Percentiles rank a stretch among this genome's conserved stretches.
Evolutionary conservation across 1,140 invertebrate genomes (phyloP).

Genomic region (Neodiprion virginianus): DNA sequence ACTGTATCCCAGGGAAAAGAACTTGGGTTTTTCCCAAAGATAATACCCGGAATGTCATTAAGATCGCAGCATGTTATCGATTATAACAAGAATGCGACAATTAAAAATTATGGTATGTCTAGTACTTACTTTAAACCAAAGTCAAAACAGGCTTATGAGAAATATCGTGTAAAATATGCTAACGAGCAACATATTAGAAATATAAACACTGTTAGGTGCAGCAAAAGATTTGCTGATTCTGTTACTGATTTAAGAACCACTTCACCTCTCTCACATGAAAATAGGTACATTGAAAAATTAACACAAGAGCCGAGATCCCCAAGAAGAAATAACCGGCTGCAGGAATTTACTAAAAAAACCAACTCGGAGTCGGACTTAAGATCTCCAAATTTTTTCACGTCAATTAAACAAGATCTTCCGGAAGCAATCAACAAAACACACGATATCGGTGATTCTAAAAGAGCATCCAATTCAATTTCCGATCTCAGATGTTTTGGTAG

Average conservation of each 20-base stretch:
- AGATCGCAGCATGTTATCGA: no score
- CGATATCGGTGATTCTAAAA: background rate
- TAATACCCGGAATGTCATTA: no score
- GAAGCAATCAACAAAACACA: background rate
- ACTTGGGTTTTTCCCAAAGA: no score
- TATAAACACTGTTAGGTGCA: background rate
- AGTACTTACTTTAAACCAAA: background rate
- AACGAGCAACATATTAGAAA: background rate
- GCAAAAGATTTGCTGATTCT: background rate
- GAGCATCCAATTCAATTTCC: background rate
- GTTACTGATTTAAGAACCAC: background rate
- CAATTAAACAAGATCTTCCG: background rate
- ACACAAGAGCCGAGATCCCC: background rate
- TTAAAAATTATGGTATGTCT: no score
- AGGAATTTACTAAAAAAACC: background rate
- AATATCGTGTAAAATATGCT: background rate
- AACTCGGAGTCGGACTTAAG: background rate
- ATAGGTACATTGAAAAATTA: background rate
- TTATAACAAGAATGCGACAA: no score
- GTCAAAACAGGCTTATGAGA: background rate
- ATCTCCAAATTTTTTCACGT: background rate
- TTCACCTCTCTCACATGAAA: background rate
- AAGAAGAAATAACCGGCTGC: background rate
- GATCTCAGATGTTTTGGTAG: constrained; percentile 9
- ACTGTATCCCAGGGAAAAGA: no score